A percentile compares a stretch with the other conserved stretches of the same genome.
Conservation (phyloP, 2,888 invertebrate species). For the Aplocera efformata region DNA sequence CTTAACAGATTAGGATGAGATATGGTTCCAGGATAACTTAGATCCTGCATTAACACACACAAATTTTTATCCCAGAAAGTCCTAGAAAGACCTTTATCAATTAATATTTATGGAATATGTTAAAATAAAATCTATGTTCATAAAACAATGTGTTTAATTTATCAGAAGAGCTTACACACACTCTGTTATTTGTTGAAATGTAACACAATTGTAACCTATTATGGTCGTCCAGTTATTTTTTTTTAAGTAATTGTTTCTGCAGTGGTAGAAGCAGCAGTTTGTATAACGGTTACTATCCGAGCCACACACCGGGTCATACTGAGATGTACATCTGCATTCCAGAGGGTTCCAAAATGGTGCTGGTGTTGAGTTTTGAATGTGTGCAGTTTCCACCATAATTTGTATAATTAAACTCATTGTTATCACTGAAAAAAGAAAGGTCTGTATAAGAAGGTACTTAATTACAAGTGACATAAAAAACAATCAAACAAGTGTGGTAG, state of each 20-base stretch:
- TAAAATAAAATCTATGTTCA: not conserved
- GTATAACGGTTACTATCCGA: conserved; percentile 35
- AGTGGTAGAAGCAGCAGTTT: conserved; percentile 40
- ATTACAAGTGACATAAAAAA: no score
- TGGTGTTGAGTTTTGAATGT: conserved; percentile 2
- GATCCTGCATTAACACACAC: no score
- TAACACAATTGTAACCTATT: conserved; percentile 30
- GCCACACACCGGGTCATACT: conserved; percentile 47
- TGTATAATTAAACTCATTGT: conserved; percentile 3
- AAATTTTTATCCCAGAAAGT: no score
- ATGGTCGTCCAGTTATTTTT: conserved; percentile 22
- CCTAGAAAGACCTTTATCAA: no score
- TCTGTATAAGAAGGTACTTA: no score
- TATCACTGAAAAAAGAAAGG: no score
- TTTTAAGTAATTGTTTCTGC: conserved; percentile 31
- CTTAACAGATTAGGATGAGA: no score
- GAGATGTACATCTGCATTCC: conserved; percentile 38
- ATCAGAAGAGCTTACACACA: not conserved
- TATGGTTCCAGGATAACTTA: no score
- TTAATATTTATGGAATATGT: no score
- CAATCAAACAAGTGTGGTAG: no score
- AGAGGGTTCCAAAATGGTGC: conserved; percentile 27
- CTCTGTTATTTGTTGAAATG: conserved; percentile 19
- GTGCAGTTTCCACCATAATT: conserved; percentile 2
- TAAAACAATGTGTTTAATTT: not conserved